phyloP scores from a whole-genome alignment of 1,140 invertebrate species.

The Monomorium pharaonis region DNA sequence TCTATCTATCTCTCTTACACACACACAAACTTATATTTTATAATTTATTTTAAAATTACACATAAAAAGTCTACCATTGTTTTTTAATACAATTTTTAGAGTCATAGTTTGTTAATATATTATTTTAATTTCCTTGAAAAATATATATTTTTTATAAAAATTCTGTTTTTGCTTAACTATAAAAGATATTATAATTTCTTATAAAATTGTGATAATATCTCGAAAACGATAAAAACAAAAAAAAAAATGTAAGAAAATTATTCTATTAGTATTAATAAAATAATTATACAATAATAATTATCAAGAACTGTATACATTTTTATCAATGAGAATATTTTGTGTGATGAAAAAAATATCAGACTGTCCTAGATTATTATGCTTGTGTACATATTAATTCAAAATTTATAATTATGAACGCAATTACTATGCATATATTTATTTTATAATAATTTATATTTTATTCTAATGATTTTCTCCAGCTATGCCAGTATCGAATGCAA shows the following conservation, averaged over 20 bases:
- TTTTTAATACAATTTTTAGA: neutral
- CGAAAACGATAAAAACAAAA: neutral
- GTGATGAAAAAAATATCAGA: neutral
- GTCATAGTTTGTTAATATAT: neutral
- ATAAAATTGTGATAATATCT: neutral
- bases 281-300: neutral
- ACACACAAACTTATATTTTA: neutral
- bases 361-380: neutral
- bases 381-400: neutral
- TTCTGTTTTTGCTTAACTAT: too few relatives aligned
- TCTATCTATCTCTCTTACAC: too few relatives aligned
- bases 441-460: neutral
- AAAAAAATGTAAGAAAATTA: neutral
- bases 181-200: too few relatives aligned
- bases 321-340: slow-evolving; percentile 8
- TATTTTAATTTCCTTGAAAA: neutral
- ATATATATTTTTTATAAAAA: neutral
- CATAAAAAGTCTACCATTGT: neutral
- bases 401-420: neutral
- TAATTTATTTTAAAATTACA: neutral
- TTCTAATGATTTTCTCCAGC: neutral
- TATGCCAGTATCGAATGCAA: neutral
- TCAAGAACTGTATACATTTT: neutral
- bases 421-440: neutral
- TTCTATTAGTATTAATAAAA: neutral